Conservation (phyloP, 2,113 vertebrate genomes). For the Channa maculata region DNA sequence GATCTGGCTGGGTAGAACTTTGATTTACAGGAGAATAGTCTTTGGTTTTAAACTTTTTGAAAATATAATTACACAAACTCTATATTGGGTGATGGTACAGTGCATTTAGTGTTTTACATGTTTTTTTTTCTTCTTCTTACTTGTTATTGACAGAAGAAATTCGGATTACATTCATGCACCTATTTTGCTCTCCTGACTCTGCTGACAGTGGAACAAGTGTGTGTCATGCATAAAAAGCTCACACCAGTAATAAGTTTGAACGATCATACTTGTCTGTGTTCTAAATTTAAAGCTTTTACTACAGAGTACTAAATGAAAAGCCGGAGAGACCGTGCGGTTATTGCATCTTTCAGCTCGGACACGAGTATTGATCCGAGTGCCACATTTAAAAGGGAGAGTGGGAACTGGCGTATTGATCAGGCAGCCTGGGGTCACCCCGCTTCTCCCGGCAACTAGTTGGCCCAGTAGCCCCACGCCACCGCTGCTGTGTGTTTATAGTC, state of each 20-base stretch:
- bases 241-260: neutral
- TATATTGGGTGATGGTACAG: neutral
- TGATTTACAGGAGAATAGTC: neutral
- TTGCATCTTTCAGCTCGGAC: conserved; percentile 79
- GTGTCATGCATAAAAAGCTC: neutral
- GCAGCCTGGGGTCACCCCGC: conserved; percentile 80
- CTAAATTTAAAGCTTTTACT: conserved; percentile 71
- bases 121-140: too few relatives aligned
- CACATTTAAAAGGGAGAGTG: conserved; percentile 82
- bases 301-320: conserved; percentile 72
- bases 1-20: neutral
- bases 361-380: conserved; percentile 82
- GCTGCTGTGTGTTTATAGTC: conserved; percentile 33
- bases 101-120: too few relatives aligned
- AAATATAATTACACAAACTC: neutral
- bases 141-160: neutral
- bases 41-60: neutral
- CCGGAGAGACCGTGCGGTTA: conserved; percentile 70
- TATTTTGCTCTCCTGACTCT: neutral
- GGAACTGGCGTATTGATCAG: conserved; percentile 82
- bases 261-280: conserved; percentile 32
- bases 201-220: neutral
- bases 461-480: conserved; percentile 42
- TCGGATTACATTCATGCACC: neutral
- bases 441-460: conserved; percentile 68